A percentile compares a stretch with the other conserved stretches of the same genome.
Conservation (phyloP, 2,797 vertebrate genomes). For the Ctenosaura bakeri region DNA sequence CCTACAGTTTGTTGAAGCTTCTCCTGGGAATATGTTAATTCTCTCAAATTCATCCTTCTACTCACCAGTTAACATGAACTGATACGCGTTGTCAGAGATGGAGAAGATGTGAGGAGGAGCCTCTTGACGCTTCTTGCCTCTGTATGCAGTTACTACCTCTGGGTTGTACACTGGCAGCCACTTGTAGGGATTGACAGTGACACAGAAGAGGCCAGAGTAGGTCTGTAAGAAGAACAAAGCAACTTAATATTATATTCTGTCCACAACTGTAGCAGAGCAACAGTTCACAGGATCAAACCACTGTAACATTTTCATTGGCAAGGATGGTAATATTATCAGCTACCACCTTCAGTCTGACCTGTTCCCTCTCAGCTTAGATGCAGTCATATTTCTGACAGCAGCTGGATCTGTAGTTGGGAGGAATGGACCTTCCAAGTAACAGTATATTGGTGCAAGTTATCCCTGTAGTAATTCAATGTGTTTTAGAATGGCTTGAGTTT, state of each 20-base stretch:
- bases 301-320: neutral
- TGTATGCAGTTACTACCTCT: slow-evolving; percentile 72
- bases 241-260: neutral
- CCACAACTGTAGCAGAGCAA: neutral
- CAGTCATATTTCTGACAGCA: neutral
- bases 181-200: slow-evolving; percentile 84
- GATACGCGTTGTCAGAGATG: slow-evolving; percentile 85
- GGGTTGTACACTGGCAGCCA: slow-evolving; percentile 83
- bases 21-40: neutral
- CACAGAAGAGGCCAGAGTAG: slow-evolving; percentile 80
- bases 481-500: neutral
- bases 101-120: slow-evolving; percentile 87
- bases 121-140: slow-evolving; percentile 85
- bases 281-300: neutral
- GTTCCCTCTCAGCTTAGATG: neutral
- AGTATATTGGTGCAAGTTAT: neutral
- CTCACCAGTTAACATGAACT: slow-evolving; percentile 85
- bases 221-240: slow-evolving; percentile 72
- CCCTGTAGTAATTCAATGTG: neutral
- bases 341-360: neutral
- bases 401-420: neutral
- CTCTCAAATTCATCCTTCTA: neutral
- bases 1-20: neutral
- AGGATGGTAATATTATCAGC: neutral
- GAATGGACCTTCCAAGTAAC: neutral